A percentile compares a stretch with the other conserved stretches of the same genome.
Evolutionary conservation across 2,113 vertebrate species (phyloP).

Genomic region (Cynocephalus volans): DNA sequence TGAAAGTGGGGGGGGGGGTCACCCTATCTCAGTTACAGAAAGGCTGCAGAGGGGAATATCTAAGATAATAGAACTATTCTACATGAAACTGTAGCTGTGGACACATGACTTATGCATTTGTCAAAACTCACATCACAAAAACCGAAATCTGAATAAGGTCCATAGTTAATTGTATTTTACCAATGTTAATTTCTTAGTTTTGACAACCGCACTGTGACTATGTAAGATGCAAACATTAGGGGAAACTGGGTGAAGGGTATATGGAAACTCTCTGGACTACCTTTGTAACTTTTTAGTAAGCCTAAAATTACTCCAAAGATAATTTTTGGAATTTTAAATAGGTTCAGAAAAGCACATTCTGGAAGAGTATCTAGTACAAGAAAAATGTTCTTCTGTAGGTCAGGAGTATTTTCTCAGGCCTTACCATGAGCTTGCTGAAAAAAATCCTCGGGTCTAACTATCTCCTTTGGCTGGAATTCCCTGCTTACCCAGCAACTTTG

Average conservation of each 20-base stretch:
- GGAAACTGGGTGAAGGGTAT: neutral
- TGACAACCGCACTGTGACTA: neutral
- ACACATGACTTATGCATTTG: neutral
- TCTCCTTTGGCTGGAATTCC: neutral
- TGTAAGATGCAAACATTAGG: neutral
- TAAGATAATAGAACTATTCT: conserved; percentile 2
- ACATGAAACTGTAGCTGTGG: neutral
- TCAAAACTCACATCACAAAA: neutral
- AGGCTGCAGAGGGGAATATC: neutral
- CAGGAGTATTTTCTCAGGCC: neutral
- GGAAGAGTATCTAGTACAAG: neutral
- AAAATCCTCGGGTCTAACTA: neutral
- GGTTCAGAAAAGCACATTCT: conserved; percentile 37
- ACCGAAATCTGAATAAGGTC: neutral
- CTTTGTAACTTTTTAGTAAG: neutral
- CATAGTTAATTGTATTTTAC: neutral
- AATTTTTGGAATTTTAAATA: neutral
- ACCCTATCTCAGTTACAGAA: neutral
- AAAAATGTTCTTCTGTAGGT: conserved; percentile 4
- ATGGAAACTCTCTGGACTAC: neutral
- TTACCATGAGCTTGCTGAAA: neutral
- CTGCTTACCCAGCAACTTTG: neutral
- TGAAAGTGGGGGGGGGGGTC: too few relatives aligned
- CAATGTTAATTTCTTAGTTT: conserved; percentile 24
- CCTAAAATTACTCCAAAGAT: conserved; percentile 8